Conservation (phyloP, 2,888 invertebrate species). For the Tenthredo amoena region DNA sequence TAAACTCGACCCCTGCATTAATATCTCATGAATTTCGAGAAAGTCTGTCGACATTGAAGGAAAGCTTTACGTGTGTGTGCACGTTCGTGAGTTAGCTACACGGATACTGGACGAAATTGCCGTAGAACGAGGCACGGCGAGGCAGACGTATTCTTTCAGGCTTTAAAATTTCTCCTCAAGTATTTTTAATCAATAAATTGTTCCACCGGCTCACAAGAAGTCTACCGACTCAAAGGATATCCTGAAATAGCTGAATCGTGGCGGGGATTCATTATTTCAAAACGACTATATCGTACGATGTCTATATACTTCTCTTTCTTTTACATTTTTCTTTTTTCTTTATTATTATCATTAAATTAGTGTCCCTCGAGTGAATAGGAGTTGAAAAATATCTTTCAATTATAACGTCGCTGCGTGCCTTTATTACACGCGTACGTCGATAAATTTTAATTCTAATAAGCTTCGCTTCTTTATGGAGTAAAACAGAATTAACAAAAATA, state of each 20-base stretch:
- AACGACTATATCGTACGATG: neutral
- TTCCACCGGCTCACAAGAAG: neutral
- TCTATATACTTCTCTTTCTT: neutral
- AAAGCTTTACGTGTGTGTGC: neutral
- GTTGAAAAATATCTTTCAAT: conserved; percentile 11
- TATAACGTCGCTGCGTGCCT: neutral
- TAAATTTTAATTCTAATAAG: neutral
- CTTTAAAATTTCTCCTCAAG: conserved; percentile 32
- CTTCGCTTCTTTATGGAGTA: neutral
- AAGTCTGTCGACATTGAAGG: conserved; percentile 10
- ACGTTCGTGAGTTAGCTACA: neutral
- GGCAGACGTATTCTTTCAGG: conserved; percentile 27
- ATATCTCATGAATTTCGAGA: conserved; percentile 27
- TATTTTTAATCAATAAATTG: conserved; percentile 41
- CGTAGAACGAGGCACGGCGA: neutral
- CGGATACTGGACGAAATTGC: conserved; percentile 24
- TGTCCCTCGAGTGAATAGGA: neutral
- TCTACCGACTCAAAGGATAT: conserved; percentile 29
- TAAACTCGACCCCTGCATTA: conserved; percentile 9
- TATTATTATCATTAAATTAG: neutral
- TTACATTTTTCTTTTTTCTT: neutral
- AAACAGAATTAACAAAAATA: neutral
- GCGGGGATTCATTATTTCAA: conserved; percentile 18
- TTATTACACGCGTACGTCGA: neutral
- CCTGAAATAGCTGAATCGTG: conserved; percentile 38